Conservation (phyloP, 1,140 invertebrate genomes). For the Ceratina australensis region DNA sequence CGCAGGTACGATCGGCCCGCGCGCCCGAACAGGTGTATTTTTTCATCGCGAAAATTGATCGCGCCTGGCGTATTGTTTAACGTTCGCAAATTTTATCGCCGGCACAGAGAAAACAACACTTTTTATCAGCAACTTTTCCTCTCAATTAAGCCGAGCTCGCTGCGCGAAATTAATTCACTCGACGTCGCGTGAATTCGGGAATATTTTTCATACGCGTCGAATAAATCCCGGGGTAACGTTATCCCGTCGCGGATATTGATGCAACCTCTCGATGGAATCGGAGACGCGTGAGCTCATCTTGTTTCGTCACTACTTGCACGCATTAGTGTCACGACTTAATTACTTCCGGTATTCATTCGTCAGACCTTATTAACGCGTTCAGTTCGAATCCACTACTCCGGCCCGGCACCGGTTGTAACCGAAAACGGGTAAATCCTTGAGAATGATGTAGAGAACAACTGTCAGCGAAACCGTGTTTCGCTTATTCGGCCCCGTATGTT, state of each 20-base stretch:
- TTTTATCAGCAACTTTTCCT: neutral
- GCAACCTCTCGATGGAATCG: conserved; percentile 37
- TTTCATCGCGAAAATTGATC: conserved; percentile 38
- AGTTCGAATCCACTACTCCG: conserved; percentile 25
- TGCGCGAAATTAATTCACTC: too few species aligned
- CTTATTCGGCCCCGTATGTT: neutral
- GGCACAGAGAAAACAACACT: neutral
- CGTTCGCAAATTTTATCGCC: conserved; percentile 27
- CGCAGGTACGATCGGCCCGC: conserved; percentile 24
- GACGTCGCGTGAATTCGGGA: too few species aligned
- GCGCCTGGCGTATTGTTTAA: conserved; percentile 14
- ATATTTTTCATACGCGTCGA: too few species aligned
- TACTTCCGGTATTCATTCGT: conserved; percentile 46
- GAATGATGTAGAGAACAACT: too few species aligned
- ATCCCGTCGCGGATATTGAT: conserved; percentile 11
- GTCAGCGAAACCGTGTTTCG: neutral
- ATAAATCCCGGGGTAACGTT: neutral
- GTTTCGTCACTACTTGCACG: conserved; percentile 38
- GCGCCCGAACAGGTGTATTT: neutral
- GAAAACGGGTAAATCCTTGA: neutral
- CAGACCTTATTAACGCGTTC: conserved; percentile 23
- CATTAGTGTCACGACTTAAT: conserved; percentile 44
- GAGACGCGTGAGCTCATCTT: conserved; percentile 48
- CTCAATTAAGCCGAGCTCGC: too few species aligned
- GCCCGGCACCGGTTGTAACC: too few species aligned